Evolutionary conservation across 2,113 vertebrate species (phyloP).

Genomic region (Callocephalon fimbriatum): DNA sequence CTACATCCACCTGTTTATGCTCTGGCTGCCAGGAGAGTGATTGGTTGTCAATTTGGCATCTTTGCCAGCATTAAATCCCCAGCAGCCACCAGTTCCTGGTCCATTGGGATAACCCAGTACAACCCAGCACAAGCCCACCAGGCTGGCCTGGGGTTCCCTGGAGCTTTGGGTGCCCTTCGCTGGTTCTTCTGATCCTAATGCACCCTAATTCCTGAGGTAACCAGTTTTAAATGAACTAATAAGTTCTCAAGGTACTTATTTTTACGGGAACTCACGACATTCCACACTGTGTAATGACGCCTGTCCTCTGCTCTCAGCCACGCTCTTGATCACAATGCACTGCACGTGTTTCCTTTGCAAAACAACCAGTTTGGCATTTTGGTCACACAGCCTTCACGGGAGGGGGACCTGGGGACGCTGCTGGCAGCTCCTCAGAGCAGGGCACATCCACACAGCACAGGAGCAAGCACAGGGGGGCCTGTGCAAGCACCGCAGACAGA

Average conservation of each 20-base stretch:
- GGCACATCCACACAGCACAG: accelerated
- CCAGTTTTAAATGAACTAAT: not conserved
- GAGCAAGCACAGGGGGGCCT: not conserved
- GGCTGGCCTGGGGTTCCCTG: not conserved
- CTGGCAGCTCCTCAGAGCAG: not conserved
- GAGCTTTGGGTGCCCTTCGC: not conserved
- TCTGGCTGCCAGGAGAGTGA: too few relatives aligned
- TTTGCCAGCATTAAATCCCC: too few relatives aligned
- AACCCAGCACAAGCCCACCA: not conserved
- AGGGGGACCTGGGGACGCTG: not conserved
- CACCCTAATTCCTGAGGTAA: too few relatives aligned
- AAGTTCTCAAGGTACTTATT: not conserved
- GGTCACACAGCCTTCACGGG: not conserved
- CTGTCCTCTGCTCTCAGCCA: not conserved
- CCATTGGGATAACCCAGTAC: accelerated
- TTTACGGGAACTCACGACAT: not conserved
- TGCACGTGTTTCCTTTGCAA: not conserved
- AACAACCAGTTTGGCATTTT: not conserved
- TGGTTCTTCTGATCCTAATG: not conserved
- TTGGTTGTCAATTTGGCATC: too few relatives aligned
- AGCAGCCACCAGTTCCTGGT: not conserved
- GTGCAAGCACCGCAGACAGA: not conserved
- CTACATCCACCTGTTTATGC: too few relatives aligned
- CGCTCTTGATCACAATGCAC: not conserved
- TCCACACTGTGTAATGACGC: not conserved